phyloP scores from a whole-genome alignment of 2,888 invertebrate species.

The Prostheceraeus crozeri region DNA sequence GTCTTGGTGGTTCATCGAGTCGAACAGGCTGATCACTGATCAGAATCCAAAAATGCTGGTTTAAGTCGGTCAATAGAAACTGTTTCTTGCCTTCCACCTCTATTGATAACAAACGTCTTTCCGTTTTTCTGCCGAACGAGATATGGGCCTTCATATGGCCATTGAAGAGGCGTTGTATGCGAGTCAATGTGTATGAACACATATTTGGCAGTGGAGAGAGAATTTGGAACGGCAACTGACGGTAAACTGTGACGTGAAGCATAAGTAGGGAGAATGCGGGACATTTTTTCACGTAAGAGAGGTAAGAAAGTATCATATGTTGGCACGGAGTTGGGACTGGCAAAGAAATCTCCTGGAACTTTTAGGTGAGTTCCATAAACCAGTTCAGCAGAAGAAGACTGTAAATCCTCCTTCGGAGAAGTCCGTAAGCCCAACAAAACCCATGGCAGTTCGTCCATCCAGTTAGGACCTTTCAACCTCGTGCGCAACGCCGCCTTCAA shows the following conservation, averaged over 20 bases:
- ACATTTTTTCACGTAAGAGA: no score
- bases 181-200: background rate
- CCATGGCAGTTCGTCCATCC: conserved; percentile 47
- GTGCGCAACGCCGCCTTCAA: conserved; percentile 52
- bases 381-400: conserved; percentile 4
- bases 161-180: background rate
- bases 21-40: no score
- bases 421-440: conserved; percentile 45
- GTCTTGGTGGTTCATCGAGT: no score
- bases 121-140: background rate
- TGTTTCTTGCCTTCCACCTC: background rate
- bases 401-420: conserved; percentile 44
- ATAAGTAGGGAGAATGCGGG: no score
- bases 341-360: no score
- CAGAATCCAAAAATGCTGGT: conserved; percentile 10
- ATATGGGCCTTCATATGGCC: conserved; percentile 16
- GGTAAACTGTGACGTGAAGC: no score
- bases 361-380: background rate
- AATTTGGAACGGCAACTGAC: no score
- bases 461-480: conserved; percentile 39
- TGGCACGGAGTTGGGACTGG: background rate
- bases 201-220: background rate
- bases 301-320: conserved; percentile 4
- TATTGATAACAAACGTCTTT: background rate
- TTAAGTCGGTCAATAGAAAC: conserved; percentile 15